Percentiles rank a stretch among this genome's conserved stretches.
Conservation (phyloP, 2,888 invertebrate genomes). For the Gastrophysa polygoni region DNA sequence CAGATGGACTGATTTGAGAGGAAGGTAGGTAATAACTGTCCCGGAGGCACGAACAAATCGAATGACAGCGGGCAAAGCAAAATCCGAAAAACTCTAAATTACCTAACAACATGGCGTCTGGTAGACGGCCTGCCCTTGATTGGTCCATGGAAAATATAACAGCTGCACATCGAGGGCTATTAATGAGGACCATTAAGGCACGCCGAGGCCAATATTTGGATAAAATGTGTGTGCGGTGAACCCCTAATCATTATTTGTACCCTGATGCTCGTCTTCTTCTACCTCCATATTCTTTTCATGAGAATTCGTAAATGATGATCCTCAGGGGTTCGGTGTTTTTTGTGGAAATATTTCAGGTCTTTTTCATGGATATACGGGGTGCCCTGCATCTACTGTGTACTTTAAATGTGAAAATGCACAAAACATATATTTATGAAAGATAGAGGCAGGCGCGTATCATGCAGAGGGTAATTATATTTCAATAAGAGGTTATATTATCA, state of each 20-base stretch:
- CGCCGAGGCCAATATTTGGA: constrained; percentile 46
- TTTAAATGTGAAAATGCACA: too few species aligned
- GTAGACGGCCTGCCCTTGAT: constrained; percentile 50
- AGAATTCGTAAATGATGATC: background rate
- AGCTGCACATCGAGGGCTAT: constrained; percentile 56
- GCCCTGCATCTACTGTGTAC: too few species aligned
- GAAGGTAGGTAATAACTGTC: constrained; percentile 19
- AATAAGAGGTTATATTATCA: too few species aligned
- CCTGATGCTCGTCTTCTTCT: constrained; percentile 5
- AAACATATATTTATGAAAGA: too few species aligned
- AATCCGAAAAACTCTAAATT: constrained; percentile 48
- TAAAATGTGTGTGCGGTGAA: constrained; percentile 20
- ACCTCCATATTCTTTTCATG: constrained; percentile 12
- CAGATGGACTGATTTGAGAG: constrained; percentile 1
- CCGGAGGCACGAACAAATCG: constrained; percentile 26
- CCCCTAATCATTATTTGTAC: constrained; percentile 10
- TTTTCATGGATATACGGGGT: too few species aligned
- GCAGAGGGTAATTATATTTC: too few species aligned
- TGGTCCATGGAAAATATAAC: constrained; percentile 58
- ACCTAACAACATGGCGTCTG: constrained; percentile 54
- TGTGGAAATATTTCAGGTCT: background rate
- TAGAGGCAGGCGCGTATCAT: too few species aligned
- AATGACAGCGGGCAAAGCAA: constrained; percentile 38
- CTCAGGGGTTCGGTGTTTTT: background rate
- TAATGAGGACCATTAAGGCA: constrained; percentile 55